phyloP scores from a whole-genome alignment of 2,113 vertebrate genomes.

The Ramphastos sulfuratus region DNA sequence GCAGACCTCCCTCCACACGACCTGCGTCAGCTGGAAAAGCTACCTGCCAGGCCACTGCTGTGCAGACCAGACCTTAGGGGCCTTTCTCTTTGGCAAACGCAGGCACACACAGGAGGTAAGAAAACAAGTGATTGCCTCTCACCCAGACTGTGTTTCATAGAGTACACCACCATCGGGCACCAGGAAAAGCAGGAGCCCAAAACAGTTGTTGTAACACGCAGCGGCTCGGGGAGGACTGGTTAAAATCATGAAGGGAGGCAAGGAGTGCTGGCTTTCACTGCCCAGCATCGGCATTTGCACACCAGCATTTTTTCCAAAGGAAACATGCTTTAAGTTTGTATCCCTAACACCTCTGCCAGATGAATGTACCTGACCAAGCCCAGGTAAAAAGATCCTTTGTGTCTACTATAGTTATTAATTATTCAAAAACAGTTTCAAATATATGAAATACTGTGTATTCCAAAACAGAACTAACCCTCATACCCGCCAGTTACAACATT shows the following conservation, averaged over 20 bases:
- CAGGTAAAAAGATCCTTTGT: not conserved
- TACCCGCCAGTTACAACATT: not conserved
- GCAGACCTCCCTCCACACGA: not conserved
- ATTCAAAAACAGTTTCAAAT: not conserved
- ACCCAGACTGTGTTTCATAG: not conserved
- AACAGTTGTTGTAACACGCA: not conserved
- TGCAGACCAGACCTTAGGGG: fast-evolving
- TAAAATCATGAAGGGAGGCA: fast-evolving
- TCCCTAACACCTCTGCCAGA: not conserved
- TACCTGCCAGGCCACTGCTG: not conserved
- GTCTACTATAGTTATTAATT: not conserved
- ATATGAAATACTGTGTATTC: not conserved
- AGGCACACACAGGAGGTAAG: not conserved
- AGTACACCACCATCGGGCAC: not conserved
- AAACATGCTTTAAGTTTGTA: not conserved
- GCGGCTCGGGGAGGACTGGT: not conserved
- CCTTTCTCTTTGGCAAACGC: not conserved
- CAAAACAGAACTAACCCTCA: not conserved
- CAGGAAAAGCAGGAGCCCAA: not conserved
- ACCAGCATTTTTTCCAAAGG: not conserved
- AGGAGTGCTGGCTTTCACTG: not conserved
- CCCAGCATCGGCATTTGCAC: not conserved
- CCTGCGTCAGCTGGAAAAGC: not conserved
- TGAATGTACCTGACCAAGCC: not conserved
- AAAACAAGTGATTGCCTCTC: not conserved